phyloP scores from a whole-genome alignment of 2,113 vertebrate genomes.

The Prolemur simus region DNA sequence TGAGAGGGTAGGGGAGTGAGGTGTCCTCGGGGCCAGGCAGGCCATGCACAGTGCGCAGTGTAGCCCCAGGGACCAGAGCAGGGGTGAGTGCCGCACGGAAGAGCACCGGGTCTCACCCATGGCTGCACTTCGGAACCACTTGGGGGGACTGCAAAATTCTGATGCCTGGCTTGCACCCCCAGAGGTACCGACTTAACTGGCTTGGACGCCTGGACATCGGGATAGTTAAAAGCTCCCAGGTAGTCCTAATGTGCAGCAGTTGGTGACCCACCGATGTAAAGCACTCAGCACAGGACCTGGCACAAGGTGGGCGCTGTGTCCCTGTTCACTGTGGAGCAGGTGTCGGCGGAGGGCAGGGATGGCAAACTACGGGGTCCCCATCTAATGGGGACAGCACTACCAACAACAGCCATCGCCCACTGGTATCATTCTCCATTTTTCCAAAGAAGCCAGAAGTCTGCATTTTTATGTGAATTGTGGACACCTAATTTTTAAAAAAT shows the following conservation, averaged over 20 bases:
- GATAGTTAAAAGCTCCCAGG: background rate
- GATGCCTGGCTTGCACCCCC: background rate
- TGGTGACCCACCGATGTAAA: background rate
- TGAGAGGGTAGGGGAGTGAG: no score
- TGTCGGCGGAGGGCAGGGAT: no score
- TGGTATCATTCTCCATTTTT: background rate
- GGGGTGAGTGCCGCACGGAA: no score
- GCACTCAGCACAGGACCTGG: background rate
- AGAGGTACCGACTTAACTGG: background rate
- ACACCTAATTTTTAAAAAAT: background rate
- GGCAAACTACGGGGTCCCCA: background rate
- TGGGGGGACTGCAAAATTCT: no score
- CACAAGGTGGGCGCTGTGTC: background rate
- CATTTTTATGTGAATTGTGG: no score
- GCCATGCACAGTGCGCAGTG: background rate
- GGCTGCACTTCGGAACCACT: background rate
- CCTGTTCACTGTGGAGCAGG: background rate
- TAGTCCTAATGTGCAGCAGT: no score
- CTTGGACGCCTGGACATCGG: background rate
- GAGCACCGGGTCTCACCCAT: background rate
- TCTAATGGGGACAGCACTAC: background rate
- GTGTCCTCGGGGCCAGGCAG: accelerated
- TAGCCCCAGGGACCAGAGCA: no score
- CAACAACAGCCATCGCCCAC: background rate
- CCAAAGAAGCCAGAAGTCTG: background rate